A percentile compares a stretch with the other conserved stretches of the same genome.
Conservation (phyloP, 2,797 vertebrate genomes). For the Lates japonicus region DNA sequence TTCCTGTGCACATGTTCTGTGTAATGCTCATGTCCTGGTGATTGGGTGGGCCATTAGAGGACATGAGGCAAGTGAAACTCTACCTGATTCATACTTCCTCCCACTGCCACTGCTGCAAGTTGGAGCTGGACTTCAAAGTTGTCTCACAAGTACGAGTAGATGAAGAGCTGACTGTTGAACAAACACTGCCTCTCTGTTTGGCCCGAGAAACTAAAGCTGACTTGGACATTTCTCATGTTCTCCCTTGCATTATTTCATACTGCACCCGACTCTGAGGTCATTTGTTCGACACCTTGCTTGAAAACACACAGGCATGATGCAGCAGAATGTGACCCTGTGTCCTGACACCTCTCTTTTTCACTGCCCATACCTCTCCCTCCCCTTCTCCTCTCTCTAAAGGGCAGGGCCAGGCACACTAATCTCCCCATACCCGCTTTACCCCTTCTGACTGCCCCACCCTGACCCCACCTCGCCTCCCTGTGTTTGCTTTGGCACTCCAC, state of each 20-base stretch:
- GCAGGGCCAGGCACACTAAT: conserved; percentile 74
- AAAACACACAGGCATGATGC: conserved; percentile 57
- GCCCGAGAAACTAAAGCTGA: conserved; percentile 33
- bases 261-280: conserved; percentile 41
- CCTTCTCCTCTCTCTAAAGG: conserved; percentile 58
- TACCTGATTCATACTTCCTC: conserved; percentile 75
- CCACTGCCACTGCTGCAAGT: conserved; percentile 54
- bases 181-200: conserved; percentile 46
- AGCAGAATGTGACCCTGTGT: conserved; percentile 71
- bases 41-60: conserved; percentile 79
- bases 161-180: conserved; percentile 31
- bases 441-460: conserved; percentile 74
- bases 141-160: conserved; percentile 39
- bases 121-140: conserved; percentile 68
- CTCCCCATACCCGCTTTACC: conserved; percentile 64
- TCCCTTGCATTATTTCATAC: conserved; percentile 38
- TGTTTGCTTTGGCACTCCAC: conserved; percentile 81
- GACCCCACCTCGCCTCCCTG: conserved; percentile 70
- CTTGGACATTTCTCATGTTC: conserved; percentile 45
- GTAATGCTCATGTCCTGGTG: conserved; percentile 77
- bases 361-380: conserved; percentile 25
- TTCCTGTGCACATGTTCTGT: conserved; percentile 84
- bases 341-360: conserved; percentile 64
- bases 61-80: conserved; percentile 79
- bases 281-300: conserved; percentile 33